These are phyloP conservation scores for Acronicta aceris DNA, from an alignment of 2,888 invertebrate genomes.

Conservation along the genomic window DNA sequence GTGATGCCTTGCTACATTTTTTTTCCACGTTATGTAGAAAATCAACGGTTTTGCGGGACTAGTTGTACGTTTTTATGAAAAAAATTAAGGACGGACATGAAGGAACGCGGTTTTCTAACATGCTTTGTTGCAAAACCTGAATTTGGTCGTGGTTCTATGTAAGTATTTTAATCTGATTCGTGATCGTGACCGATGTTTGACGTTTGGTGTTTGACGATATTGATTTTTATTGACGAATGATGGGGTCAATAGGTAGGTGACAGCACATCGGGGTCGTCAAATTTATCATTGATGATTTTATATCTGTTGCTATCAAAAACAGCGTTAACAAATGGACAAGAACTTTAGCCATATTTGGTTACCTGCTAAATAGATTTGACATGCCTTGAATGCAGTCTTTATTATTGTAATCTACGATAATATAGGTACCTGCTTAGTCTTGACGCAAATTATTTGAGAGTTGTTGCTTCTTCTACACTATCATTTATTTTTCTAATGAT, in stretches of 20 bases:
- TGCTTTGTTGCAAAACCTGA: slow-evolving; percentile 50
- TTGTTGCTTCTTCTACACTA: too few relatives aligned
- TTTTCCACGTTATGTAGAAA: slow-evolving; percentile 65
- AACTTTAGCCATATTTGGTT: too few relatives aligned
- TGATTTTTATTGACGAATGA: slow-evolving; percentile 1
- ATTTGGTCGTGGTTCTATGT: slow-evolving; percentile 25
- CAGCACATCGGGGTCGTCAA: not conserved
- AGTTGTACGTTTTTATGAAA: slow-evolving; percentile 73
- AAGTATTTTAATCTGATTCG: slow-evolving; percentile 20
- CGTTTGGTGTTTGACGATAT: slow-evolving; percentile 1
- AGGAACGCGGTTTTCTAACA: slow-evolving; percentile 57
- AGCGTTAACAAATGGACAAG: too few relatives aligned
- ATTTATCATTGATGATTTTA: slow-evolving; percentile 1
- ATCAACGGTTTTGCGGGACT: slow-evolving; percentile 77
- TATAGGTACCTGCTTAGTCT: too few relatives aligned
- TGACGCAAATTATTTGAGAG: too few relatives aligned
- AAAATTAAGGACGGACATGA: slow-evolving; percentile 77
- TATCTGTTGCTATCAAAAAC: too few relatives aligned
- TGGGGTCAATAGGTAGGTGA: slow-evolving; percentile 9
- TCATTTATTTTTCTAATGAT: too few relatives aligned
- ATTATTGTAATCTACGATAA: too few relatives aligned
- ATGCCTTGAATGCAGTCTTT: too few relatives aligned
- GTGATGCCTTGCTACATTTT: slow-evolving; percentile 80
- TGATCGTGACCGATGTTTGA: slow-evolving; percentile 17
- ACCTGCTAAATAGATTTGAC: too few relatives aligned